Evolutionary conservation across 2,113 vertebrate genomes (phyloP), one percentile per base, ranked within the genome.

Genomic region (Lagenorhynchus albirostris): DNA sequence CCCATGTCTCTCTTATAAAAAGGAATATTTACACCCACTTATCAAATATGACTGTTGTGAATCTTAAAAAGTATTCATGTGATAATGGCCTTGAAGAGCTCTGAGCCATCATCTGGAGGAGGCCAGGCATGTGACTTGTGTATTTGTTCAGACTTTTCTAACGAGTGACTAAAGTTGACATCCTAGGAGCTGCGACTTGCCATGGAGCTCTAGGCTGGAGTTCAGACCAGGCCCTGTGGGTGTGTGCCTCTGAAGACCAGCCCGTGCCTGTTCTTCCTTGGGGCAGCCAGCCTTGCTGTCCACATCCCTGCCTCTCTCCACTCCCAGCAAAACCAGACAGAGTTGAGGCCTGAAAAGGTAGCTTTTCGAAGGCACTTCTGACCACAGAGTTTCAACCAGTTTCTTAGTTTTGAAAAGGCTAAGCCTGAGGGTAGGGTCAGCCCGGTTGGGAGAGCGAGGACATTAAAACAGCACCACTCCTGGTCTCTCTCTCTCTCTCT

Each of bases 91-190:
- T 36, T 13, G 6, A 62, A 94, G 63, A n/a, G n/a, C 79, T 55
- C 41, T 62, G 53, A 73, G 83, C 67, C 74, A 13, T 44, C 44
- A 18, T 50, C 47, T 84, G 77, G n/a, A 36, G 29, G 15, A 58
- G n/a, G 17, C 58, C 23, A 50, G 14, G 25, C 33, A 10, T 14
- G 12, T 29, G 60, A n/a, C 13, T 38, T 73, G 50, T 38, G 21
- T 55, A 26, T 47, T 62, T 87, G 68, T 81, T 68, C 47, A 88
- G 55, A 74, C 65, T n/a, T 94, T 53, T 53, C 50, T 53, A 53
- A 53, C 0, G 50, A 53, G 50, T 53, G 50, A 53, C 50, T 53
- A 53, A 53, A 53, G 50, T 17, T 53, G 50, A 53, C 50, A 53
- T 53, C 50, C 50, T 53, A 53, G 4, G 50, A 53, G 8, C 21